Evolutionary conservation across 2,888 invertebrate genomes (phyloP), one percentile per base, ranked within the genome.

Genomic region (Drosophila subsilvestris): DNA sequence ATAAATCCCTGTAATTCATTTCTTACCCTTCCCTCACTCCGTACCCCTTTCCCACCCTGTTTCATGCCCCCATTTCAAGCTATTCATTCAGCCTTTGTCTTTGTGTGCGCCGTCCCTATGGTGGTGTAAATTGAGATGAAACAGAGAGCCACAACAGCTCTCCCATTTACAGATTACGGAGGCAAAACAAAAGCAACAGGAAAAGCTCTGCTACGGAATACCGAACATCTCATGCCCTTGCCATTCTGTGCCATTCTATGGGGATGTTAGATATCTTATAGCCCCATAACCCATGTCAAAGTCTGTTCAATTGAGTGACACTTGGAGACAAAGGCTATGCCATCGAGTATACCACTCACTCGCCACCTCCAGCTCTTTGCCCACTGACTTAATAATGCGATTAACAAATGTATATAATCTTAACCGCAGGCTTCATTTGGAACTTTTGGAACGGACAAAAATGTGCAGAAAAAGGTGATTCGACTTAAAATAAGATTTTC

Each of bases 1-100:
- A 76, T 76, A 79, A 86, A 71, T 68, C 86, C 70, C 81, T 78
- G 84, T 84, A 78, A 86, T 83, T 83, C 84, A 86, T 83, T 83
- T 83, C 77, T 74, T 72, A 78, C 80, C 73, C 63, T 61, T 22
- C 22, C 22, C 22, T 3, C 3, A 3, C 22, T 4, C 22, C n/a
- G n/a, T n/a, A n/a, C n/a, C n/a, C n/a, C n/a, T n/a, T n/a, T n/a
- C n/a, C n/a, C n/a, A n/a, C n/a, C n/a, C n/a, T n/a, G n/a, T n/a
- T n/a, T n/a, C n/a, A 55, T 49, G 59, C 50, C 42, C 57, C 58
- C 45, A 27, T 55, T 58, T 49, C 49, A 63, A 48, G 53, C 45
- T 49, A 18, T 53, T 44, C 12, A 51, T 43, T 49, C 51, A 60
- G 54, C 57, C 60, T 53, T 65, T 65, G 66, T 66, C 60, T 53